A percentile compares a stretch with the other conserved stretches of the same genome.
These are phyloP conservation scores for Cabera pusaria DNA, from an alignment of 2,888 invertebrate genomes.

Conservation along the genomic window DNA sequence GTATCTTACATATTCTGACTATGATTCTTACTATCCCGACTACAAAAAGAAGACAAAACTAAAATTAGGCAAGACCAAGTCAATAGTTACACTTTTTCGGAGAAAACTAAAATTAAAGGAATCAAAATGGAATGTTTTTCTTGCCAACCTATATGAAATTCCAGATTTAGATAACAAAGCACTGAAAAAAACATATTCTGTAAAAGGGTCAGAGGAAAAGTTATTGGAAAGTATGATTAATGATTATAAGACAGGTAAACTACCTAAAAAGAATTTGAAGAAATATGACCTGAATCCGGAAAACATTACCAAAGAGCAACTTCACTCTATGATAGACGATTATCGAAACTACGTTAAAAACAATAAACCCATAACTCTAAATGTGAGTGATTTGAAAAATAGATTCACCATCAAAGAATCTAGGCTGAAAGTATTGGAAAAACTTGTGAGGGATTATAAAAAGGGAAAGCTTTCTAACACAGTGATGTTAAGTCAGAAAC, in stretches of 20 bases:
- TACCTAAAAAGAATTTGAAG: conserved; percentile 25
- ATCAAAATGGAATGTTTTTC: too few species aligned
- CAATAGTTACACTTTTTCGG: too few species aligned
- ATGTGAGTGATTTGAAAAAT: conserved; percentile 33
- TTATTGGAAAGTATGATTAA: conserved; percentile 30
- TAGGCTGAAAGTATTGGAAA: conserved; percentile 23
- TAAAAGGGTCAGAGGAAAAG: conserved; percentile 27
- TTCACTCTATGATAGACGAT: conserved; percentile 21
- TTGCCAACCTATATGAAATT: too few species aligned
- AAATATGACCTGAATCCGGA: conserved; percentile 21
- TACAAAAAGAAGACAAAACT: too few species aligned
- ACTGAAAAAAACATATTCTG: conserved; percentile 32
- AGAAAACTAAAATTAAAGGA: too few species aligned
- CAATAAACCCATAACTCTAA: conserved; percentile 10
- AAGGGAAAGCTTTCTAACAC: too few species aligned
- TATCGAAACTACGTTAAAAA: conserved; percentile 21
- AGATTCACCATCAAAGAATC: conserved; percentile 29
- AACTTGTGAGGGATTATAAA: conserved; percentile 32
- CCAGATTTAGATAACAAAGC: too few species aligned
- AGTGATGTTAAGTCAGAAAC: too few species aligned
- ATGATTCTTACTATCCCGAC: too few species aligned
- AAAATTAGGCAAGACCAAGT: too few species aligned
- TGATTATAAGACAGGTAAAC: conserved; percentile 32
- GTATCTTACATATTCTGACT: too few species aligned
- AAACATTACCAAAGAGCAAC: conserved; percentile 21